phyloP scores from a whole-genome alignment of 2,888 invertebrate species.

The Rhagonycha lutea region DNA sequence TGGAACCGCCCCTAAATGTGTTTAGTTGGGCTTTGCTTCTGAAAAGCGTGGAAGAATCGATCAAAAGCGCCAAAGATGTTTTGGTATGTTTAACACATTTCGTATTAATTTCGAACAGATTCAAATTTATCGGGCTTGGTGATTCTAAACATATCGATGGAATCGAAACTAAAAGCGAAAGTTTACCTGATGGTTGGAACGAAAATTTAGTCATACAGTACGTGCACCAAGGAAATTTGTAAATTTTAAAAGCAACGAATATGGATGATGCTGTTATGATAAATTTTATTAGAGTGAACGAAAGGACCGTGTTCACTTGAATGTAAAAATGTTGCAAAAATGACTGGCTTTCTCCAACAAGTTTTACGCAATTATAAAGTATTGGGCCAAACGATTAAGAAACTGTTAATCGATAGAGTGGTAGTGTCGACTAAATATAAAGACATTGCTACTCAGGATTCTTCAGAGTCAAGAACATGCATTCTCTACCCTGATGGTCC shows the following conservation, averaged over 20 bases:
- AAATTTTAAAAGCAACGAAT: conserved; percentile 60
- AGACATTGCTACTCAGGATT: conserved; percentile 35
- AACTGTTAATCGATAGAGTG: conserved; percentile 70
- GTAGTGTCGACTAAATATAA: too few relatives aligned
- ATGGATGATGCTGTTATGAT: conserved; percentile 51
- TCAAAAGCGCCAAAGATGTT: too few relatives aligned
- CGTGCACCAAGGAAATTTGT: conserved; percentile 67
- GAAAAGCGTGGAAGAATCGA: conserved; percentile 62
- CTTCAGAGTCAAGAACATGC: neutral
- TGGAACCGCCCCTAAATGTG: conserved; percentile 30
- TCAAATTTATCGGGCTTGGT: conserved; percentile 72
- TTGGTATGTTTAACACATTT: conserved; percentile 73
- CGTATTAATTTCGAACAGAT: conserved; percentile 70
- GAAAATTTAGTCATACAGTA: conserved; percentile 76
- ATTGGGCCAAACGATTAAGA: conserved; percentile 64
- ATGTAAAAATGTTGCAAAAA: conserved; percentile 45
- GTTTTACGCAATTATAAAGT: conserved; percentile 69
- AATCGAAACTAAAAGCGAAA: conserved; percentile 66
- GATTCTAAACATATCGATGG: conserved; percentile 58
- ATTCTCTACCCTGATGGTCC: neutral
- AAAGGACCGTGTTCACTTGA: conserved; percentile 57
- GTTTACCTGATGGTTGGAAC: conserved; percentile 79
- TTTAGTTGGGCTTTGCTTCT: conserved; percentile 73
- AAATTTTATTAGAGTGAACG: conserved; percentile 55
- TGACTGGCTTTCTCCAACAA: conserved; percentile 62